phyloP scores from a whole-genome alignment of 2,797 vertebrate species.

The Pachyuromys duprasi region DNA sequence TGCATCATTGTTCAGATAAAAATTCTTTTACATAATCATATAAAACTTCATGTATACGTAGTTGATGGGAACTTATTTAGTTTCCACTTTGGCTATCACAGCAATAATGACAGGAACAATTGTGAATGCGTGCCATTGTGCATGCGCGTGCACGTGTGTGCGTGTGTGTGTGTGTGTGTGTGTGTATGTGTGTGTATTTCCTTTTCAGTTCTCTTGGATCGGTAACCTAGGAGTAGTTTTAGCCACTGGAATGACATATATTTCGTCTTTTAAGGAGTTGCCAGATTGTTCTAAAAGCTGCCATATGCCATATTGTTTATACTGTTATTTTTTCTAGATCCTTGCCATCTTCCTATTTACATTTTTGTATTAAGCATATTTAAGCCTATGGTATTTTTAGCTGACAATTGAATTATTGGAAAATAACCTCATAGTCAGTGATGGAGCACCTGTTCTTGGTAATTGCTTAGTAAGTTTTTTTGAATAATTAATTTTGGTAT shows the following conservation, averaged over 20 bases:
- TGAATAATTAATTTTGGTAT: neutral
- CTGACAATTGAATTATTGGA: neutral
- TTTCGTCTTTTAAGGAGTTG: neutral
- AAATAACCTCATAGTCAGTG: neutral
- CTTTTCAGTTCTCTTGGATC: neutral
- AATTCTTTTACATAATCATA: neutral
- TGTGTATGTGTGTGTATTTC: too few species aligned
- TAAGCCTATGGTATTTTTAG: neutral
- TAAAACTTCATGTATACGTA: neutral
- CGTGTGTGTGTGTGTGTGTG: too few species aligned
- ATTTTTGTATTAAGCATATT: neutral
- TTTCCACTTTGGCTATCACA: neutral
- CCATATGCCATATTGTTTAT: neutral
- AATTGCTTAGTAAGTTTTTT: neutral
- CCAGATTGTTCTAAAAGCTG: neutral
- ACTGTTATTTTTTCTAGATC: neutral
- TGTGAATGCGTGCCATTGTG: too few species aligned
- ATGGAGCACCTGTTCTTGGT: neutral
- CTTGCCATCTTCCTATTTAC: neutral
- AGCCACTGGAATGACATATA: neutral
- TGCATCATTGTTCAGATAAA: neutral
- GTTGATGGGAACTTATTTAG: neutral
- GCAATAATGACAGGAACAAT: neutral
- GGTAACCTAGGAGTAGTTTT: neutral
- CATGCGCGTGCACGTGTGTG: neutral